Evolutionary conservation across 1,140 invertebrate species (phyloP).

Genomic region (Latrodectus geometricus): DNA sequence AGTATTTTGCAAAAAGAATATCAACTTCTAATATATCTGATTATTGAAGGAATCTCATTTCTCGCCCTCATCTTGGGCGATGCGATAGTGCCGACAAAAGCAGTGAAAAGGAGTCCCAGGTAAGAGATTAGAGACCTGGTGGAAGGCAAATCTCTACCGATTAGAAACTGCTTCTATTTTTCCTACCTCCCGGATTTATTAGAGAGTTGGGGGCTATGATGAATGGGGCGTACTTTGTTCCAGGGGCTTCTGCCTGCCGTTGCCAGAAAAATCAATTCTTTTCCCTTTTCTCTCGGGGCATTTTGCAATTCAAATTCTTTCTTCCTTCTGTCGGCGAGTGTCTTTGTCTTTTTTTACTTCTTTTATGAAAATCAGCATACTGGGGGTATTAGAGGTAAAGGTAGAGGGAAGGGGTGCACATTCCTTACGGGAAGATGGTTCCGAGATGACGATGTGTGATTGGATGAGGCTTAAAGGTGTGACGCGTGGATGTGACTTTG

Average conservation of each 20-base stretch:
- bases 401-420: not conserved
- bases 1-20: too few species aligned
- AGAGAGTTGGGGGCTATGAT: not conserved
- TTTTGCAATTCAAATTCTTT: conserved; percentile 1
- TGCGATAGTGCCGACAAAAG: not conserved
- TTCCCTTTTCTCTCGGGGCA: not conserved
- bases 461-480: not conserved
- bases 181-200: not conserved
- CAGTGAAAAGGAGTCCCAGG: not conserved
- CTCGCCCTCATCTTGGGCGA: too few species aligned
- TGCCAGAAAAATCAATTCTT: not conserved
- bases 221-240: not conserved
- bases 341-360: not conserved
- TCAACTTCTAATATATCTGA: too few species aligned
- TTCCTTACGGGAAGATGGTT: conserved; percentile 1
- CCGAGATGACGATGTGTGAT: not conserved
- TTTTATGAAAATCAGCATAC: not conserved
- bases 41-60: too few species aligned
- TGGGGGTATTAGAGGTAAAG: not conserved
- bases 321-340: not conserved
- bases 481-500: not conserved
- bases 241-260: not conserved
- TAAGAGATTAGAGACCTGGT: not conserved
- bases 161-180: not conserved
- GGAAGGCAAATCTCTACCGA: not conserved